Evolutionary conservation across 2,113 vertebrate genomes (phyloP).

Genomic region (Carassius auratus): DNA sequence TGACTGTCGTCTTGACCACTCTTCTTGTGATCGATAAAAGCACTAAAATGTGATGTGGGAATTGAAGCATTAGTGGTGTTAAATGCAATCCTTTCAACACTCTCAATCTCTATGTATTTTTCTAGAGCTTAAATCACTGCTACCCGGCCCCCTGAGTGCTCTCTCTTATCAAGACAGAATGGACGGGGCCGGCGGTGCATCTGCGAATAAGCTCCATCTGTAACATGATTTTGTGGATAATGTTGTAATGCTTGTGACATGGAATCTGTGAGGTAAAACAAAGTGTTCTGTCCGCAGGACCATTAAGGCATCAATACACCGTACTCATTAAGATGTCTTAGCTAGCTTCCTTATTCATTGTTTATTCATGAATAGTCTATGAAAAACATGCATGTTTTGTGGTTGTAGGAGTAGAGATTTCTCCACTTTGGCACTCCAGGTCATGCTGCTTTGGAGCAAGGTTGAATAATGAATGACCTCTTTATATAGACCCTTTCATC

Average conservation of each 20-base stretch:
- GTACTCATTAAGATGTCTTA: neutral
- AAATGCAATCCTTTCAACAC: conserved; percentile 52
- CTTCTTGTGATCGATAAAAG: conserved; percentile 42
- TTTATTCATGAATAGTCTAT: conserved; percentile 2
- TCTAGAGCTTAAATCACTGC: conserved; percentile 30
- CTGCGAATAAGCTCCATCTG: neutral
- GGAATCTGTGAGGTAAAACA: neutral
- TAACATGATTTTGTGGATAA: conserved; percentile 11
- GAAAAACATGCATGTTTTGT: conserved; percentile 41
- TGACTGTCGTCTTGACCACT: neutral
- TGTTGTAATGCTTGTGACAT: neutral
- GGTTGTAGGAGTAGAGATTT: conserved; percentile 39
- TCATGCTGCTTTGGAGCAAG: conserved; percentile 28
- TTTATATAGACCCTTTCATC: conserved; percentile 56
- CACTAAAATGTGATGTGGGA: conserved; percentile 53
- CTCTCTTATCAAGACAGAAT: conserved; percentile 42
- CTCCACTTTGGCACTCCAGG: conserved; percentile 30
- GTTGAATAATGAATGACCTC: conserved; percentile 57
- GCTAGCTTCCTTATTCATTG: neutral
- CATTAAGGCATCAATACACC: neutral
- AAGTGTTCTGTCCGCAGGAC: neutral
- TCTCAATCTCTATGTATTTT: conserved; percentile 27
- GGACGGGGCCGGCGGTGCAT: neutral
- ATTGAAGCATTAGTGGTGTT: conserved; percentile 52
- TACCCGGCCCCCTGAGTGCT: conserved; percentile 13